phyloP scores from a whole-genome alignment of 2,113 vertebrate species.

The Dasyurus viverrinus region DNA sequence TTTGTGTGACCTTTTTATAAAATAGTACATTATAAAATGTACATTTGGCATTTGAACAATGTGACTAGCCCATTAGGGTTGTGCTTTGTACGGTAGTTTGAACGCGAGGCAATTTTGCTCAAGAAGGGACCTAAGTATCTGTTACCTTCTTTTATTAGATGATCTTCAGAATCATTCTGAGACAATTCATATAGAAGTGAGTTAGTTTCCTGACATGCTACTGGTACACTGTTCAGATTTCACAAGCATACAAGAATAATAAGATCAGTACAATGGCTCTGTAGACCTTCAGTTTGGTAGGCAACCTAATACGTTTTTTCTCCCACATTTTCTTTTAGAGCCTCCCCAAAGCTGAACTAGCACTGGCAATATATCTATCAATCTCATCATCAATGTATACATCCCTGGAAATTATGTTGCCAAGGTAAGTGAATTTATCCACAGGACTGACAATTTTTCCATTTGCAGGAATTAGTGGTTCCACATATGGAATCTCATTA shows the following conservation, averaged over 20 bases:
- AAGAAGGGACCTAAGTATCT: background rate
- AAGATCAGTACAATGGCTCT: background rate
- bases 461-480: no score
- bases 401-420: no score
- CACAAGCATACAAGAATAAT: background rate
- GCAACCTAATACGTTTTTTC: no score
- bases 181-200: background rate
- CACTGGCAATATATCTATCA: no score
- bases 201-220: background rate
- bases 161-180: background rate
- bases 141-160: background rate
- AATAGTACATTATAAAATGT: no score
- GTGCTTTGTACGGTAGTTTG: background rate
- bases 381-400: no score
- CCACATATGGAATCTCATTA: no score
- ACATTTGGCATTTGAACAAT: background rate
- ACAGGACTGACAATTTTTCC: no score
- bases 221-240: background rate
- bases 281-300: no score
- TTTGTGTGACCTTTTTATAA: background rate
- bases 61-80: background rate
- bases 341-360: no score
- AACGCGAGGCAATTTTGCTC: background rate
- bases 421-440: no score
- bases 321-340: no score